These are phyloP conservation scores for Latrodectus elegans DNA, from an alignment of 2,888 invertebrate species.

Conservation along the genomic window DNA sequence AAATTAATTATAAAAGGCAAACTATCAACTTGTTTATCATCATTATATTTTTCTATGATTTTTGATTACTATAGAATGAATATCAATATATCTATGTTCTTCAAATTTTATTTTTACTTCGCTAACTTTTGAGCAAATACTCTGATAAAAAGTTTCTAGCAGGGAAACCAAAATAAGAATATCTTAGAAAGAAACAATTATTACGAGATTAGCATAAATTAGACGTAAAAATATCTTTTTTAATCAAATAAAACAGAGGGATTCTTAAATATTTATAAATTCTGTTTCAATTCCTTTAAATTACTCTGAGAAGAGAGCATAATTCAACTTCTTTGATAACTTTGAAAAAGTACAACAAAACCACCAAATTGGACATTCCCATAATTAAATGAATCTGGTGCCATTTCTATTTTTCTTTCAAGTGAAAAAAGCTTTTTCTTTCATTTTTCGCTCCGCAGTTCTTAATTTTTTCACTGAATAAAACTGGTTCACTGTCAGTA, in stretches of 20 bases:
- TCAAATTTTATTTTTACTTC: not conserved
- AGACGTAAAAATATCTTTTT: constrained; percentile 35
- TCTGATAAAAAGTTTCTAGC: not conserved
- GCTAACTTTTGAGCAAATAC: not conserved
- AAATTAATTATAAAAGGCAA: no score
- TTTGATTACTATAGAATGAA: no score
- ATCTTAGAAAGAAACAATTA: constrained; percentile 20
- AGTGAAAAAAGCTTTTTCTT: not conserved
- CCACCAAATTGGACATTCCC: constrained; percentile 12
- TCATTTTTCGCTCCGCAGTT: not conserved
- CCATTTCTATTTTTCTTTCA: constrained; percentile 16
- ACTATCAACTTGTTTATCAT: no score
- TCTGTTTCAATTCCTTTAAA: constrained; percentile 33
- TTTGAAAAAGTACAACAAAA: constrained; percentile 31
- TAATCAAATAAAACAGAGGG: constrained; percentile 17
- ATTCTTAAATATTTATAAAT: constrained; percentile 34
- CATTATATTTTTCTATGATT: no score
- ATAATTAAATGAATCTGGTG: constrained; percentile 45
- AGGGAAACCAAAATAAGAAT: not conserved
- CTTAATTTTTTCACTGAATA: constrained; percentile 18
- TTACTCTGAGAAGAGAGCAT: constrained; percentile 37
- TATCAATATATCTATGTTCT: no score
- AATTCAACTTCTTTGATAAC: constrained; percentile 24
- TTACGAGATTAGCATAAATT: not conserved
- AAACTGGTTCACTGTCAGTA: constrained; percentile 53